phyloP scores from a whole-genome alignment of 2,797 vertebrate genomes.

The Margarornis squamiger region DNA sequence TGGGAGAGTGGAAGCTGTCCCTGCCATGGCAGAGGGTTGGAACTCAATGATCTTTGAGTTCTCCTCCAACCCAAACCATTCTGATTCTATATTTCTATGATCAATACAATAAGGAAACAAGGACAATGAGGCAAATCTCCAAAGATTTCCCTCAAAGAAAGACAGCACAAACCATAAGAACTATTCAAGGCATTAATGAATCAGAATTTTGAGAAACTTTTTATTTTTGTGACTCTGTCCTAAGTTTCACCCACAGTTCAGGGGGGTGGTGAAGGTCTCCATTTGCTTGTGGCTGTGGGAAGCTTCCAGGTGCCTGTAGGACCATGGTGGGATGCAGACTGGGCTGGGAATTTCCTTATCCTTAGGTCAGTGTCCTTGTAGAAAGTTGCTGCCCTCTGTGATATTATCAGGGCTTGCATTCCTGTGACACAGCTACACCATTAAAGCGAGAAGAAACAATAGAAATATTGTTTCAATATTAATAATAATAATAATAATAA shows the following conservation, averaged over 20 bases:
- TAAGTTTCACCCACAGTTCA: not conserved
- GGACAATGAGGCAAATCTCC: not conserved
- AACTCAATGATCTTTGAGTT: not conserved
- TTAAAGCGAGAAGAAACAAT: not conserved
- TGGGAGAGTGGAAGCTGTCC: rapidly evolving
- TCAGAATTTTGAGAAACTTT: not conserved
- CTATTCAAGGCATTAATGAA: not conserved
- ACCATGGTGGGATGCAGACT: not conserved
- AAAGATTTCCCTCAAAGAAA: not conserved
- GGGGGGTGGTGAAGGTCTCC: not conserved
- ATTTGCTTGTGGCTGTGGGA: not conserved
- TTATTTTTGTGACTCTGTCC: not conserved
- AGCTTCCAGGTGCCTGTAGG: not conserved
- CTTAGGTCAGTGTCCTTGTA: not conserved
- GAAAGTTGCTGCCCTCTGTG: not conserved
- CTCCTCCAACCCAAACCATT: not conserved
- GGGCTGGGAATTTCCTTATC: not conserved
- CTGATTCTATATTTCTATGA: not conserved
- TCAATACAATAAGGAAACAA: not conserved
- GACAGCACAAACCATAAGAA: not conserved
- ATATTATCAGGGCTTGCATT: not conserved
- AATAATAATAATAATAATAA: not conserved
- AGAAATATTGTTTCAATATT: no score
- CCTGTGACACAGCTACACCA: not conserved
- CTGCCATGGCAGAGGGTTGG: not conserved